A percentile compares a stretch with the other conserved stretches of the same genome.
Evolutionary conservation across 1,140 invertebrate genomes (phyloP).

Genomic region (Gerris buenoi): DNA sequence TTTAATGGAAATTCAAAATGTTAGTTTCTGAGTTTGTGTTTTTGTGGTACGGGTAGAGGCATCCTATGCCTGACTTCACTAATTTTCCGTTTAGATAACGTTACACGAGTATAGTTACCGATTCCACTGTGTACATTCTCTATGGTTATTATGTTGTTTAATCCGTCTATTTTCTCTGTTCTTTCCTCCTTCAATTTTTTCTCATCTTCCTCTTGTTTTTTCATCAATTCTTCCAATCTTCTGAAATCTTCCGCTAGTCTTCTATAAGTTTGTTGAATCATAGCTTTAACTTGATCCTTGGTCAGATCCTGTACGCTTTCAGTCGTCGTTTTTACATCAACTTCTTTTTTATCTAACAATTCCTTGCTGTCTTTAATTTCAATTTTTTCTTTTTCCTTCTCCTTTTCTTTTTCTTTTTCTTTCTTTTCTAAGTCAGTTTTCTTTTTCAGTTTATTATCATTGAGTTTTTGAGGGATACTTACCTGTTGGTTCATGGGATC

Average conservation of each 20-base stretch:
- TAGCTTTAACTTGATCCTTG: not conserved
- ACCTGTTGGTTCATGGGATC: too few relatives aligned
- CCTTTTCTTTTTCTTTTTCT: too few relatives aligned
- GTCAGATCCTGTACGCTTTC: too few relatives aligned
- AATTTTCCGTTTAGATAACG: not conserved
- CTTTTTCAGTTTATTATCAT: too few relatives aligned
- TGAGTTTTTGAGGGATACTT: too few relatives aligned
- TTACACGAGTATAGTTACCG: not conserved
- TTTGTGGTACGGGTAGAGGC: not conserved
- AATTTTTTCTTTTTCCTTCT: too few relatives aligned
- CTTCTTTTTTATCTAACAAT: too few relatives aligned
- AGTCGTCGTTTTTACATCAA: too few relatives aligned
- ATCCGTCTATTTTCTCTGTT: not conserved
- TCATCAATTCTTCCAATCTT: constrained; percentile 1
- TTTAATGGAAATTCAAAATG: too few relatives aligned
- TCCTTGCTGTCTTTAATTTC: too few relatives aligned
- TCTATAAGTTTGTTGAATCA: not conserved
- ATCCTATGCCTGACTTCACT: not conserved
- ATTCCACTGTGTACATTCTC: not conserved
- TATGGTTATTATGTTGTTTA: constrained; percentile 4
- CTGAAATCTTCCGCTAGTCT: not conserved
- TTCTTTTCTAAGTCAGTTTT: too few relatives aligned
- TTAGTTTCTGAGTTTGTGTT: too few relatives aligned
- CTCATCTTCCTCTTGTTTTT: not conserved
- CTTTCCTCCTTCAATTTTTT: not conserved